Evolutionary conservation across 2,888 invertebrate species (phyloP).

Genomic region (Gryllus longicercus): DNA sequence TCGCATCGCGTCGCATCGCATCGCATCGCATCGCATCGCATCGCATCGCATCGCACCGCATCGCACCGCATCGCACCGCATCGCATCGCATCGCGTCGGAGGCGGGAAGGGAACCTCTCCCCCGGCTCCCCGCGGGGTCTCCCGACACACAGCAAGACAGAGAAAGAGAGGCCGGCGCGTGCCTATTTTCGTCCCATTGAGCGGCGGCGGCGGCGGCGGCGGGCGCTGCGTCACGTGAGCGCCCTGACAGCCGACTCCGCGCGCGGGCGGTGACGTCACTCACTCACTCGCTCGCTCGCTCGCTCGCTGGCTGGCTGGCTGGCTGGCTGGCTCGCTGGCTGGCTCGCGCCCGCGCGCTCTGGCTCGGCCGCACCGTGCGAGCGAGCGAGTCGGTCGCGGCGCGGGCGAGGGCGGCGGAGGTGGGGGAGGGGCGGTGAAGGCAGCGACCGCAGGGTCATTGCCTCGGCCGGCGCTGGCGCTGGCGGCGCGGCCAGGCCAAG

Average conservation of each 20-base stretch:
- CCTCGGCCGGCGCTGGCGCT: neutral
- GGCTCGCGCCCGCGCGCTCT: neutral
- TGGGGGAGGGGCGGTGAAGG: neutral
- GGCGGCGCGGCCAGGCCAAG: neutral
- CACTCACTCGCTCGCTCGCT: too few relatives aligned
- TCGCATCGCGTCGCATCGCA: too few relatives aligned
- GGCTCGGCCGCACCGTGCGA: neutral
- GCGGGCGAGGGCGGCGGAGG: neutral
- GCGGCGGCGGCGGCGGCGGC: neutral
- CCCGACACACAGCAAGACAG: too few relatives aligned
- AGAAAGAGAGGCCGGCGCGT: neutral
- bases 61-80: too few relatives aligned
- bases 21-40: too few relatives aligned
- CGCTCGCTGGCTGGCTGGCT: too few relatives aligned
- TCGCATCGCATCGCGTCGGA: too few relatives aligned
- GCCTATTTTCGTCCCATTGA: conserved; percentile 8
- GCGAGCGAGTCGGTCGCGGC: neutral
- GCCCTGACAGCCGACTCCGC: too few relatives aligned
- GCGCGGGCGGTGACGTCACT: too few relatives aligned
- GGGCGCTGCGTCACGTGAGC: neutral
- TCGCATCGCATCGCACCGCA: too few relatives aligned
- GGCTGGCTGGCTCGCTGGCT: too few relatives aligned
- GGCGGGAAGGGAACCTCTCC: neutral
- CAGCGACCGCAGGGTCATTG: conserved; percentile 17
- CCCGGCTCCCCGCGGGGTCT: neutral